Conservation (phyloP, 2,888 invertebrate species). For the Drosophila anomelani region DNA sequence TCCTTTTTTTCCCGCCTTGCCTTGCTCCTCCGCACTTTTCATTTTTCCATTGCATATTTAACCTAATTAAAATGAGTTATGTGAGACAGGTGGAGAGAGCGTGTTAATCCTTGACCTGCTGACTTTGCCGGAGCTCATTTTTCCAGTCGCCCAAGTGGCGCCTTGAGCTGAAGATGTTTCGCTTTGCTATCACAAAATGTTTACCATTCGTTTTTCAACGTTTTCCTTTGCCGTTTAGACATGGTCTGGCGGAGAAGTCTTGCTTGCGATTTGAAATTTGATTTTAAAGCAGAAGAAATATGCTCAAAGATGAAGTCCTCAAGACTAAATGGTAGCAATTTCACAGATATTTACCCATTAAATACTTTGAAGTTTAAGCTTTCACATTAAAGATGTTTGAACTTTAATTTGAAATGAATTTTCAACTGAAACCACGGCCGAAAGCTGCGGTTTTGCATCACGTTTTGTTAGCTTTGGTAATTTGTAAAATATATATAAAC, state of each 20-base stretch:
- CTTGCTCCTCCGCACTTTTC: conserved; percentile 53
- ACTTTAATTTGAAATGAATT: neutral
- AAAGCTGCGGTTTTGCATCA: neutral
- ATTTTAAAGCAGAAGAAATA: neutral
- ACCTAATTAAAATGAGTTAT: conserved; percentile 78
- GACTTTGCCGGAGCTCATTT: conserved; percentile 32
- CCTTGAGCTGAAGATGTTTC: conserved; percentile 24
- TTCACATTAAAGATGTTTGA: too few species aligned
- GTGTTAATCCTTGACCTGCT: conserved; percentile 56
- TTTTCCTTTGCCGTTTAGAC: conserved; percentile 7
- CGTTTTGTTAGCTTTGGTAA: too few species aligned
- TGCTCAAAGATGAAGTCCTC: neutral
- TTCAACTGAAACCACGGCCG: neutral
- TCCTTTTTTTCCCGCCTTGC: conserved; percentile 33
- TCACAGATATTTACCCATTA: neutral
- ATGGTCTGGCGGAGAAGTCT: neutral
- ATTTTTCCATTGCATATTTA: conserved; percentile 71
- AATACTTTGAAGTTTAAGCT: neutral
- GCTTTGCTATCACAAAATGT: conserved; percentile 19
- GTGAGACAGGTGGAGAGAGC: conserved; percentile 53
- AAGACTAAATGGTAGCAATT: neutral
- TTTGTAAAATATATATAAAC: neutral
- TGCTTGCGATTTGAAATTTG: neutral
- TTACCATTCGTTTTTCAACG: conserved; percentile 8
- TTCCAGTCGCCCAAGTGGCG: conserved; percentile 26